Percentiles rank a stretch among this genome's conserved stretches.
phyloP scores from a whole-genome alignment of 2,113 vertebrate species.

The Marmota monax region DNA sequence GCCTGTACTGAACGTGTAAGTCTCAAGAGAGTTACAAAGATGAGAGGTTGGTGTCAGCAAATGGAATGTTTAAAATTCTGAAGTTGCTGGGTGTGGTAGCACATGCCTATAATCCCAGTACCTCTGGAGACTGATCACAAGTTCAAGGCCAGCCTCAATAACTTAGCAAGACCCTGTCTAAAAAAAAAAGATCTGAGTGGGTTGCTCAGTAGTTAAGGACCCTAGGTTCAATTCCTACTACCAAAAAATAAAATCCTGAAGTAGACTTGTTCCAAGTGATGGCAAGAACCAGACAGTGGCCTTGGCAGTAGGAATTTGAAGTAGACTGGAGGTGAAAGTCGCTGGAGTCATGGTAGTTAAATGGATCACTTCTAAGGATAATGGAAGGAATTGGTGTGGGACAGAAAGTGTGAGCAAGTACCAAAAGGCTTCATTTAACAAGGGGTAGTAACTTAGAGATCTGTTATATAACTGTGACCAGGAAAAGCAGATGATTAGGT shows the following conservation, averaged over 20 bases:
- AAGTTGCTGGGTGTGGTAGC: not conserved
- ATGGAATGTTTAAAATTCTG: conserved; percentile 8
- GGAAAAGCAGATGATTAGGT: not conserved
- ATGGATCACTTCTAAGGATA: not conserved
- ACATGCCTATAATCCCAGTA: too few species aligned
- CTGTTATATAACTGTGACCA: not conserved
- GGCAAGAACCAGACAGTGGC: not conserved
- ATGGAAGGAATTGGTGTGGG: not conserved
- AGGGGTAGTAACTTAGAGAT: not conserved
- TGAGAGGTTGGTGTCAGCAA: not conserved
- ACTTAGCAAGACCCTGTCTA: too few species aligned
- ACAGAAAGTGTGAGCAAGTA: not conserved
- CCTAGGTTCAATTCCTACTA: too few species aligned
- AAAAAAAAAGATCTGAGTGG: too few species aligned
- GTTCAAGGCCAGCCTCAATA: too few species aligned
- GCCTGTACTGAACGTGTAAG: not conserved
- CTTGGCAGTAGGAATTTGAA: not conserved
- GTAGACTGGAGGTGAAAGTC: not conserved
- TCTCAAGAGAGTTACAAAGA: not conserved
- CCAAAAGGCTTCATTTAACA: not conserved
- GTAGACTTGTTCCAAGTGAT: not conserved
- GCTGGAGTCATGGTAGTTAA: not conserved
- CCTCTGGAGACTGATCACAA: too few species aligned
- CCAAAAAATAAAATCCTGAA: conserved; percentile 13
- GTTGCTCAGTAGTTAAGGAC: too few species aligned